A percentile compares a stretch with the other conserved stretches of the same genome.
Evolutionary conservation across 2,888 invertebrate genomes (phyloP).

Genomic region (Leucoptera coffeella): DNA sequence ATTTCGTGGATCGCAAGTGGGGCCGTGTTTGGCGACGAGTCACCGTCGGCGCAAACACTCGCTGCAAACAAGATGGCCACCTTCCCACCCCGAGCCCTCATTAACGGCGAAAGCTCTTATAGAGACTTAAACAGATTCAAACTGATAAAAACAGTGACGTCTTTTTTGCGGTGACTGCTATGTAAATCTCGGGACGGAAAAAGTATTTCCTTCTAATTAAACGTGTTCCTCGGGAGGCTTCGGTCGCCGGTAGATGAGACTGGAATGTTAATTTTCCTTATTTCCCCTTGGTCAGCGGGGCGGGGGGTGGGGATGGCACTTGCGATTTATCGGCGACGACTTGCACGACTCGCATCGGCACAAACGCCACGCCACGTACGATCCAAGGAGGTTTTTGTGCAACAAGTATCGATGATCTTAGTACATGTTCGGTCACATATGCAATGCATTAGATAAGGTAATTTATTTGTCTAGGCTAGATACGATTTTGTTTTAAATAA

Average conservation of each 20-base stretch:
- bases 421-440: too few species aligned
- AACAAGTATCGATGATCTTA: too few species aligned
- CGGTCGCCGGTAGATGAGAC: constrained; percentile 22
- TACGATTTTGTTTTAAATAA: too few species aligned
- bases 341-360: constrained; percentile 22
- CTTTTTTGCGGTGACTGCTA: constrained; percentile 41
- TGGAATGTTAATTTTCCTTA: constrained; percentile 31
- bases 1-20: constrained; percentile 37
- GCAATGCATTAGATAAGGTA: too few species aligned
- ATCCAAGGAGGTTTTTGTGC: too few species aligned
- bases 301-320: too few species aligned
- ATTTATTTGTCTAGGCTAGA: too few species aligned
- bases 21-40: constrained; percentile 38
- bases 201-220: constrained; percentile 35
- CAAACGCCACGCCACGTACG: constrained; percentile 12
- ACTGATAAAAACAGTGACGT: constrained; percentile 37
- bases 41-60: constrained; percentile 34
- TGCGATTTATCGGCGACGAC: not conserved
- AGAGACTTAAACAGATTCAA: constrained; percentile 40
- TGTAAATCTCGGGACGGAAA: constrained; percentile 32
- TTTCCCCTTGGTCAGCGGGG: too few species aligned
- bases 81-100: constrained; percentile 34
- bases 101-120: constrained; percentile 39
- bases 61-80: constrained; percentile 15
- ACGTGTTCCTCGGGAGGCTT: constrained; percentile 20